Percentiles rank a stretch among this genome's conserved stretches.
phyloP scores from a whole-genome alignment of 2,888 invertebrate genomes.

The Drosophila prolongata region DNA sequence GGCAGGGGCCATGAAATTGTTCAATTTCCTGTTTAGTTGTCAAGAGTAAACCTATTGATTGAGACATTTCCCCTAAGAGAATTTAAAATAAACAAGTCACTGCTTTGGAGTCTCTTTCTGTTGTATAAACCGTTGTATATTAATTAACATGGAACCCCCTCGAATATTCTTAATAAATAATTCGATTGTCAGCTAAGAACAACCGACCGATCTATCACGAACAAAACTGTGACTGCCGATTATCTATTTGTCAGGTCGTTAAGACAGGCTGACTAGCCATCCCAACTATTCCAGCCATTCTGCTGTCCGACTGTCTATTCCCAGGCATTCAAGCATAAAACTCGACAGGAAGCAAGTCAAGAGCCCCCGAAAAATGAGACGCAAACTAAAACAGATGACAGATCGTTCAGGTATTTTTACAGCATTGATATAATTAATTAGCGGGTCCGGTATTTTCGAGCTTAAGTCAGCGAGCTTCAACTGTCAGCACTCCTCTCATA shows the following conservation, averaged over 20 bases:
- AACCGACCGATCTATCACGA: constrained; percentile 55
- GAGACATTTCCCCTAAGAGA: constrained; percentile 19
- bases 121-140: background rate
- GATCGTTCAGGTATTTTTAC: constrained; percentile 63
- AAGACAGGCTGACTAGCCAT: constrained; percentile 36
- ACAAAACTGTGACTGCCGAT: constrained; percentile 58
- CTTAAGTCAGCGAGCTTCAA: constrained; percentile 76
- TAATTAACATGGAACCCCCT: constrained; percentile 13
- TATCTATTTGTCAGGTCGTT: constrained; percentile 75
- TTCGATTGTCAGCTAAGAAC: constrained; percentile 56
- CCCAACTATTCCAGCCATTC: constrained; percentile 7
- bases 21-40: constrained; percentile 57
- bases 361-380: constrained; percentile 35
- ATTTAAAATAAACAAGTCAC: background rate
- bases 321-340: constrained; percentile 75
- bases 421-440: constrained; percentile 72
- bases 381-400: constrained; percentile 47
- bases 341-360: constrained; percentile 61
- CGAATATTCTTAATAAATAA: constrained; percentile 55
- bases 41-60: constrained; percentile 1
- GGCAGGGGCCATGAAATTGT: constrained; percentile 67
- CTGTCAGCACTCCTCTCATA: constrained; percentile 72
- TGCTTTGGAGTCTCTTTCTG: background rate
- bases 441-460: constrained; percentile 38
- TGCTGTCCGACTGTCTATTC: constrained; percentile 49